Conservation (phyloP, 1,140 invertebrate genomes). For the Caenorhabditis tropicalis region DNA sequence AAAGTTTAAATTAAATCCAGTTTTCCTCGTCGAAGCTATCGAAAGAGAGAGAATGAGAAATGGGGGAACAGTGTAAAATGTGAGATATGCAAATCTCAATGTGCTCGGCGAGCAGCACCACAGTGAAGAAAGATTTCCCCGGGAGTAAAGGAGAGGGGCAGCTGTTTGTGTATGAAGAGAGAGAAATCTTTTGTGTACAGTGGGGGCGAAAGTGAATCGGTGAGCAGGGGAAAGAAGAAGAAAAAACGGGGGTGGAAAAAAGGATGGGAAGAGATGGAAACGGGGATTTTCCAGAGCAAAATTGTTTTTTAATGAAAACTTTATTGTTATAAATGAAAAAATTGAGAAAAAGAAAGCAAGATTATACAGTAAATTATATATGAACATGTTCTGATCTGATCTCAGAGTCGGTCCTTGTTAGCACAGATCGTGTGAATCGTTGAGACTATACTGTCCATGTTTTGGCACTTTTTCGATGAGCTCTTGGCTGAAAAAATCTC, state of each 20-base stretch:
- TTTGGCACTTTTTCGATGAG: not conserved
- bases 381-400: no score
- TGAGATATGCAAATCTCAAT: conserved; percentile 9
- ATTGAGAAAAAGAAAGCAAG: not conserved
- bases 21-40: not conserved
- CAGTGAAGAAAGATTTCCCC: not conserved
- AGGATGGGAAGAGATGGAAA: not conserved
- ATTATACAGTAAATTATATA: no score
- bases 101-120: not conserved
- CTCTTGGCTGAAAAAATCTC: not conserved
- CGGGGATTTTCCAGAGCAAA: not conserved
- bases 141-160: not conserved
- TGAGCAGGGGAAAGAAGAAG: not conserved
- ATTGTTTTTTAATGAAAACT: not conserved
- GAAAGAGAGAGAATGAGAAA: not conserved
- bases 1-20: conserved; percentile 19
- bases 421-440: no score
- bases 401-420: no score
- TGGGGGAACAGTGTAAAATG: not conserved
- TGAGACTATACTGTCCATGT: no score
- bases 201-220: conserved; percentile 32
- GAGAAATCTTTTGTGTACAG: conserved; percentile 33
- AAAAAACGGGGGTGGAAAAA: not conserved
- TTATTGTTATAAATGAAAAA: not conserved
- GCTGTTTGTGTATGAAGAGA: conserved; percentile 17